Base-by-base conservation (phyloP, 2,797 vertebrate species). In the Gouania willdenowi region DNA sequence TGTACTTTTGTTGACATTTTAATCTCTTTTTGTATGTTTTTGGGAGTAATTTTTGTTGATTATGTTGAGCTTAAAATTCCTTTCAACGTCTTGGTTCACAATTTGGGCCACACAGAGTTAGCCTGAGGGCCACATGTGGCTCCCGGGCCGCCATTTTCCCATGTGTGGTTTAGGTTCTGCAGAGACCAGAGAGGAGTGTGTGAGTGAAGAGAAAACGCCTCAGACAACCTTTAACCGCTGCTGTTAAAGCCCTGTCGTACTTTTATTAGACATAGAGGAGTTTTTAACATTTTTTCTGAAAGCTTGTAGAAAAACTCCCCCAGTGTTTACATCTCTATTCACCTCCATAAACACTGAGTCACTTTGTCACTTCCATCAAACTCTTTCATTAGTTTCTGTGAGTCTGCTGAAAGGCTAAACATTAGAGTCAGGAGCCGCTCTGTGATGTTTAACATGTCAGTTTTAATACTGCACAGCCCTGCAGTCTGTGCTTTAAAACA, bases 331-430 rank as follows among this genome's bases (percentile, higher is more conserved):
- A 50, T 28, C 48, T 51, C 59, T 30, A 43, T 59, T 66, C 68
- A 66, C 41, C 45, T 53, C 56, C 22, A 20, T 66, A 49, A 67
- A 67, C 36, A 35, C 20, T 10, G 40, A 5, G 11, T 61, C 20
- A 15, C 31, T 27, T 26, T 29, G 29, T 46, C 24, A 34, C 28
- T 44, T 64, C 51, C 29, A 41, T 32, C 25, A 23, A 41, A 50
- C 10, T 0, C 35, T 53, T 63, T 42, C 48, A 63, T 58, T 58
- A 26, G 47, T 66, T 57, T 47, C 20, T 9, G 6, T 15, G 28
- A 48, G 46, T 55, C 59, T 47, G 54, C 39, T 54, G 15, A 54
- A 65, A 68, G 58, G 66, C 41, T 36, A 78, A 79, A 68, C 64
- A 62, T 49, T 42, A 55, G 12, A 41, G 17, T 61, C 28, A 54